Conservation (phyloP, 2,113 vertebrate species). For the Oceanites oceanicus region DNA sequence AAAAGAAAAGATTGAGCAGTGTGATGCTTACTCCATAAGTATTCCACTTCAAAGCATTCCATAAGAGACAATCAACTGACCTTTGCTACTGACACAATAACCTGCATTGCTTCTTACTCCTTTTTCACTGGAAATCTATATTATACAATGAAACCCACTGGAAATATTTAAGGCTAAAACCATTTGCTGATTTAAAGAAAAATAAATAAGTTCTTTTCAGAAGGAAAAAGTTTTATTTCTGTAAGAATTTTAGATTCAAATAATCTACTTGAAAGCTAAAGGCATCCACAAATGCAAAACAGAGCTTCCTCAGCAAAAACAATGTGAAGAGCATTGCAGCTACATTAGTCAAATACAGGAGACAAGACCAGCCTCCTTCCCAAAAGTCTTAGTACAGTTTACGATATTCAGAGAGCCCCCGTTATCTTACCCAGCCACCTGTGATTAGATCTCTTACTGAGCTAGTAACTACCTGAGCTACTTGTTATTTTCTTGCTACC, state of each 20-base stretch:
- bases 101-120: background rate
- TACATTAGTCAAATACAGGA: fast-evolving
- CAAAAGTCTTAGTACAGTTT: background rate
- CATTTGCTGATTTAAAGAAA: background rate
- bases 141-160: background rate
- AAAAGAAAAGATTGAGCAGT: background rate
- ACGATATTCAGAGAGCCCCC: background rate
- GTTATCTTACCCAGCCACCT: background rate
- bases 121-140: background rate
- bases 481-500: background rate
- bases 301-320: background rate
- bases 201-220: background rate
- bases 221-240: background rate
- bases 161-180: background rate
- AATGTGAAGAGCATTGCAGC: background rate
- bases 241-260: background rate
- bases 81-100: background rate
- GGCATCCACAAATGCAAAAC: background rate
- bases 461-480: background rate
- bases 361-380: background rate
- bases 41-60: background rate
- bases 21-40: background rate
- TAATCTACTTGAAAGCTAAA: background rate
- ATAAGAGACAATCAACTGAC: background rate
- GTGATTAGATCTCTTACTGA: background rate